These are phyloP conservation scores for Anas bernieri DNA, from an alignment of 2,797 vertebrate species.

Conservation along the genomic window DNA sequence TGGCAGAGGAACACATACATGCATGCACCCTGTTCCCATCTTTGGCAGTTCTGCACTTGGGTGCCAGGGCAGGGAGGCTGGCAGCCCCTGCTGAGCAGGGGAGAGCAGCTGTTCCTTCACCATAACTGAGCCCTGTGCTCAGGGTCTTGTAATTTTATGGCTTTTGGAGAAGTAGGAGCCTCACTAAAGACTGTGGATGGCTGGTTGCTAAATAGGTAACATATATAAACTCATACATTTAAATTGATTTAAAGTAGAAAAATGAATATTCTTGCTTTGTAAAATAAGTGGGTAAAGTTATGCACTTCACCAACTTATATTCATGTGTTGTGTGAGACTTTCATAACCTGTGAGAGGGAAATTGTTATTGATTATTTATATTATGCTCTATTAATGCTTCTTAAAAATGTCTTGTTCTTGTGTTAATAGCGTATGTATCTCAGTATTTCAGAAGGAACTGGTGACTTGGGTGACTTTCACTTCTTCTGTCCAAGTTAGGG, in stretches of 20 bases:
- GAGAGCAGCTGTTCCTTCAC: not conserved
- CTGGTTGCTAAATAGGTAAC: not conserved
- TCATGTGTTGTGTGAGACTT: not conserved
- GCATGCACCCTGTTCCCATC: not conserved
- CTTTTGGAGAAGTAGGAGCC: not conserved
- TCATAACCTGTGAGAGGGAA: not conserved
- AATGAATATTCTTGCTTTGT: not conserved
- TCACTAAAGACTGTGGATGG: not conserved
- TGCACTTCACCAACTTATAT: not conserved
- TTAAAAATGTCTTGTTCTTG: not conserved
- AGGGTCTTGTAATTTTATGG: accelerated
- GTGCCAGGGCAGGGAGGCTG: accelerated
- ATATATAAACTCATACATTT: accelerated
- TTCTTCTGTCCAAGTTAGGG: not conserved
- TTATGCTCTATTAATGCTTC: not conserved
- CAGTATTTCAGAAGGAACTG: not conserved
- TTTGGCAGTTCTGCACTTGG: not conserved
- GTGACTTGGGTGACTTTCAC: not conserved
- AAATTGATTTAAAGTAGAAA: not conserved
- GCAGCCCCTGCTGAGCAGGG: not conserved
- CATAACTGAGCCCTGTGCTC: accelerated
- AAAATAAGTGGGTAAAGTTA: not conserved
- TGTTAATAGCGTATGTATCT: not conserved
- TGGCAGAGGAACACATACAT: not conserved
- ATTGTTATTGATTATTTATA: not conserved